Evolutionary conservation across 2,797 vertebrate species (phyloP).

Genomic region (Alauda arvensis): DNA sequence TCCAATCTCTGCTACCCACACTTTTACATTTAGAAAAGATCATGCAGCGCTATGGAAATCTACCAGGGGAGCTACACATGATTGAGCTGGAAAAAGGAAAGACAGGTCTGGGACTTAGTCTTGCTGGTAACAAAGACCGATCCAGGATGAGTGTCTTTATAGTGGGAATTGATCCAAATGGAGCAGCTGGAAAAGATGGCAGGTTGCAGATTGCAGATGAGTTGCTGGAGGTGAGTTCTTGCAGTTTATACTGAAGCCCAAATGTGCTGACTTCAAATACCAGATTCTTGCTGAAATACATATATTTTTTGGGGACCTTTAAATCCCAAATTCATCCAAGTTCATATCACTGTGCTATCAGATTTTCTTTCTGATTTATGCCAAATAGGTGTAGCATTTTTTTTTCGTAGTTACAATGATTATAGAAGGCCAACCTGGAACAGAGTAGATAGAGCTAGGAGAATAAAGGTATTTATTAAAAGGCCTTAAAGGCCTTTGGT

Average conservation of each 20-base stretch:
- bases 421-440: neutral
- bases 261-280: neutral
- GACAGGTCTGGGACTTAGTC: constrained; percentile 91
- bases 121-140: constrained; percentile 95
- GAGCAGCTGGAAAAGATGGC: constrained; percentile 89
- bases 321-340: neutral
- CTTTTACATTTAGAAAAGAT: constrained; percentile 79
- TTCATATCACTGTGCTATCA: neutral
- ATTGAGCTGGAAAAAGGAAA: constrained; percentile 94
- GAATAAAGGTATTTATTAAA: neutral
- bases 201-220: constrained; percentile 91
- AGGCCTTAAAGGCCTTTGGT: neutral
- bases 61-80: constrained; percentile 86
- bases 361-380: neutral
- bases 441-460: neutral
- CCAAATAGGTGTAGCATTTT: neutral
- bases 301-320: neutral
- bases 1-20: neutral
- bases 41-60: constrained; percentile 83
- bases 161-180: constrained; percentile 92
- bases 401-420: neutral
- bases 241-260: neutral
- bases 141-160: constrained; percentile 95
- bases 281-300: neutral
- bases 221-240: constrained; percentile 87